These are phyloP conservation scores for Panagrolaimus sp. DNA, from an alignment of 1,140 invertebrate species.

Conservation along the genomic window DNA sequence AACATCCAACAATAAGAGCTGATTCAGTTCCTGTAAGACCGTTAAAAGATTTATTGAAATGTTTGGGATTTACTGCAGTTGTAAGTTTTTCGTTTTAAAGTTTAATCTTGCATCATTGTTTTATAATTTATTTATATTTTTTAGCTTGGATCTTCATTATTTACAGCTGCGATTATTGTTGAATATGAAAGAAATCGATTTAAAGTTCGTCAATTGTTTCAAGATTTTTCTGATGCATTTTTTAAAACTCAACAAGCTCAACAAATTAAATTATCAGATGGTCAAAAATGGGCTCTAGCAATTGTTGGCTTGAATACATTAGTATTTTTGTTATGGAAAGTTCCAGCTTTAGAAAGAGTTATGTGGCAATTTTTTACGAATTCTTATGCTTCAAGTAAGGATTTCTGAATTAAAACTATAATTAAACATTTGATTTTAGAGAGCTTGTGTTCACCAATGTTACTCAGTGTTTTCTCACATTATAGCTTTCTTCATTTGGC, in stretches of 20 bases:
- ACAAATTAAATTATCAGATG: conserved; percentile 66
- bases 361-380: conserved; percentile 82
- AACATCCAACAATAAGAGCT: not conserved
- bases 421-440: conserved; percentile 62
- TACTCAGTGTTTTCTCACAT: conserved; percentile 88
- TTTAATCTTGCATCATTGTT: conserved; percentile 16
- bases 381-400: conserved; percentile 71
- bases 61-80: conserved; percentile 39
- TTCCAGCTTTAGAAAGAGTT: conserved; percentile 68
- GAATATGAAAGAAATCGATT: conserved; percentile 15
- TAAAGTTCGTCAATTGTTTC: not conserved
- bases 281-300: conserved; percentile 73
- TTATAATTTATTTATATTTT: conserved; percentile 10
- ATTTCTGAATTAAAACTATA: not conserved
- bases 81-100: conserved; percentile 33
- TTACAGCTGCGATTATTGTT: conserved; percentile 1
- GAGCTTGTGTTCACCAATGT: conserved; percentile 75
- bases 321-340: conserved; percentile 77
- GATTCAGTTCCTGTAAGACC: conserved; percentile 39
- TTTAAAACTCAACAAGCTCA: conserved; percentile 59
- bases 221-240: conserved; percentile 12
- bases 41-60: conserved; percentile 29
- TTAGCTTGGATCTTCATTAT: not conserved
- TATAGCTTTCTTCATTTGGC: conserved; percentile 76
- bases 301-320: conserved; percentile 73